Conservation (phyloP, 2,797 vertebrate species). For the Acipenser transmontanus region DNA sequence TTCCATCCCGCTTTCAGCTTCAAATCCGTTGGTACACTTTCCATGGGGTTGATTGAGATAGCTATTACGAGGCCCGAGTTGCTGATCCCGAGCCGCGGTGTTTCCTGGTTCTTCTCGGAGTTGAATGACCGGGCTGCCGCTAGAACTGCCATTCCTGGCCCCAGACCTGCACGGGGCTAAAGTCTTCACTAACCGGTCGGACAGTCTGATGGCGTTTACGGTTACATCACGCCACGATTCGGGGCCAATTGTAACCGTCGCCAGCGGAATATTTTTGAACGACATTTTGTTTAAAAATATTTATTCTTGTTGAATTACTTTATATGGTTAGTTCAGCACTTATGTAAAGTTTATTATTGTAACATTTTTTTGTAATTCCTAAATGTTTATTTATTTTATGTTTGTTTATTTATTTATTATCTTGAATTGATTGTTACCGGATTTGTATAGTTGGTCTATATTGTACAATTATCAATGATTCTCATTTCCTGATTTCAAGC, state of each 20-base stretch:
- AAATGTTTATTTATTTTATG: no score
- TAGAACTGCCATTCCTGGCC: slow-evolving; percentile 20
- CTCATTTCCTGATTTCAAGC: no score
- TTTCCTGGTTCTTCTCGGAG: no score
- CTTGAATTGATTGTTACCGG: no score
- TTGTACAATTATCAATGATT: no score
- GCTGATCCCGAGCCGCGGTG: no score
- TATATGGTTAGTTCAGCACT: no score
- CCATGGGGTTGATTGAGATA: background rate
- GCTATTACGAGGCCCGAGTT: background rate
- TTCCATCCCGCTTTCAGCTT: background rate
- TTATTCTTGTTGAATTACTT: no score
- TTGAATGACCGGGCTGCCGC: slow-evolving; percentile 14
- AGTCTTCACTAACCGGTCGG: slow-evolving; percentile 40
- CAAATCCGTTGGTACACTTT: background rate
- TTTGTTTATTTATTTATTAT: no score
- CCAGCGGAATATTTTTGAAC: slow-evolving; percentile 33
- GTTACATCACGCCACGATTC: slow-evolving; percentile 41
- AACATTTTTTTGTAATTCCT: no score
- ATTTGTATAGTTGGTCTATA: no score
- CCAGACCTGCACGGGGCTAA: slow-evolving; percentile 26
- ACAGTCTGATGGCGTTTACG: slow-evolving; percentile 35
- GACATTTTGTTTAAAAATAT: slow-evolving; percentile 27
- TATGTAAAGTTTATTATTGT: no score
- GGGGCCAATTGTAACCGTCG: slow-evolving; percentile 39